These are phyloP conservation scores for Donacobius atricapilla DNA, from an alignment of 2,113 vertebrate species.

Conservation along the genomic window DNA sequence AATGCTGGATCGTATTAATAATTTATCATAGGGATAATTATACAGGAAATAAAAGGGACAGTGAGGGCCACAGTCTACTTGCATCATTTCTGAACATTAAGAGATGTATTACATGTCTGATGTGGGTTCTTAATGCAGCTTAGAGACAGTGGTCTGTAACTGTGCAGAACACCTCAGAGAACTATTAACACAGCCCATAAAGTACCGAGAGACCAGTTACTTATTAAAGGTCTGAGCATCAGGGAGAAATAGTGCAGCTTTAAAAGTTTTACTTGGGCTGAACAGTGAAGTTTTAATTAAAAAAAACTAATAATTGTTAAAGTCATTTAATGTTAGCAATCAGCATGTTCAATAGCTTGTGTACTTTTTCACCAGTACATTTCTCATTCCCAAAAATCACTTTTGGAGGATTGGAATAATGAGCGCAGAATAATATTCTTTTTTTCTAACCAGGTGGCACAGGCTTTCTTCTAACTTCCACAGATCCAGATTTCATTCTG, in stretches of 20 bases:
- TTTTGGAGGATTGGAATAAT: neutral
- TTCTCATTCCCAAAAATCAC: neutral
- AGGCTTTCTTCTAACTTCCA: neutral
- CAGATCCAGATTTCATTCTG: neutral
- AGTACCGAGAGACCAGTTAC: neutral
- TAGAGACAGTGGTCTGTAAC: neutral
- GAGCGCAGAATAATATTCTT: neutral
- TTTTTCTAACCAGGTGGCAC: neutral
- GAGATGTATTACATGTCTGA: neutral
- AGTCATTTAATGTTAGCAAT: neutral
- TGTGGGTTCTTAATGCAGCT: neutral
- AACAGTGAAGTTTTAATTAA: neutral
- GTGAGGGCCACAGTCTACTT: neutral
- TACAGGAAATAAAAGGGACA: slow-evolving; percentile 36
- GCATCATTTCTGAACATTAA: neutral
- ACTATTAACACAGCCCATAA: neutral
- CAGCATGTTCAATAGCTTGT: neutral
- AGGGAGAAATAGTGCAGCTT: neutral
- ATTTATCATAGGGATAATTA: slow-evolving; percentile 41
- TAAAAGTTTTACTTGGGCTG: neutral
- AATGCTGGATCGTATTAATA: slow-evolving; percentile 35
- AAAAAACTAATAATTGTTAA: neutral
- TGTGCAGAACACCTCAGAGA: neutral
- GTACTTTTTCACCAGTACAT: neutral
- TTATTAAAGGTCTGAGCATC: neutral